Evolutionary conservation across 2,888 invertebrate species (phyloP), one percentile per base, ranked within the genome.

Genomic region (Oxytorus armatus): DNA sequence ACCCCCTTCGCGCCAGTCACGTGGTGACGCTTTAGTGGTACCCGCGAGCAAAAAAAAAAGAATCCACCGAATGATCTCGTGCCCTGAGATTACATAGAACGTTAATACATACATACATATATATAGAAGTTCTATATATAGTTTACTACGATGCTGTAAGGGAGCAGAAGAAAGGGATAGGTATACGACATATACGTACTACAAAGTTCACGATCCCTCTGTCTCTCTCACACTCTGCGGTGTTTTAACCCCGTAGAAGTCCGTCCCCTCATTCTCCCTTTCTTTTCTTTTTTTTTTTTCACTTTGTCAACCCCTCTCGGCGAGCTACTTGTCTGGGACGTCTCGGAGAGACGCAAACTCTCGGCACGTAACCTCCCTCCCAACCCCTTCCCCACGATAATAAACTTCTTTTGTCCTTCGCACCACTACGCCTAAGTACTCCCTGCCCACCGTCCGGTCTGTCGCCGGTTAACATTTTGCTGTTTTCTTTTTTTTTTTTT

Each of bases 351-450:
- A 61, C 61, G 72, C 29, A 33, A 29, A 57, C 69, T 61, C 76
- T 68, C 18, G 36, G 47, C 66, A 66, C 57, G 59, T 44, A 55
- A 18, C 70, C 65, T 49, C 76, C 55, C 44, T 29, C 21, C 61
- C 39, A 59, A 65, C 57, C 55, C 53, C 11, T 74, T 59, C 21
- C 69, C 73, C 84, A 25, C 78, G 80, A 83, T 86, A 88, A 89
- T 88, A 88, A 88, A 87, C 85, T 85, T 85, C 87, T 85, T 89
- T 90, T 89, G 89, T 89, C 84, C 88, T 86, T 86, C 74, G 75
- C 49, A 70, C 80, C 75, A 80, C 82, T 77, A 76, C 72, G 70
- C 66, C 79, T 47, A 76, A 66, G 72, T 66, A 61, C 79, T 79
- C 61, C 10, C 61, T 73, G 51, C 69, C 47, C 68, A 77, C 47